Evolutionary conservation across 2,797 vertebrate species (phyloP), one percentile per base, ranked within the genome.

Genomic region (Pogoniulus pusillus): DNA sequence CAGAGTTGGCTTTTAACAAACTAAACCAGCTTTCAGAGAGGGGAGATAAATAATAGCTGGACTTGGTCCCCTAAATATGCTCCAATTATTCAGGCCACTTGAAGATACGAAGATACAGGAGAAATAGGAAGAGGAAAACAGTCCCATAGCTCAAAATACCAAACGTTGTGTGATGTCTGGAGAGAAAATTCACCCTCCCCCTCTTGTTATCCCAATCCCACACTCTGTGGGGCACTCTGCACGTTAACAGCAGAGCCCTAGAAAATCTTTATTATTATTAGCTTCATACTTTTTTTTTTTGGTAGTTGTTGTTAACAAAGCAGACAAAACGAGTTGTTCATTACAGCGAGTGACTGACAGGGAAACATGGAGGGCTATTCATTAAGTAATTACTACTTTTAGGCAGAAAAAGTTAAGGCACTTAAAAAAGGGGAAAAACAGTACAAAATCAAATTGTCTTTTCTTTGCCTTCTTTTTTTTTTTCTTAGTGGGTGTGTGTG

Each of bases 311-410:
- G 74, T 92, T 97, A 96, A 95, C 95, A 96, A 97, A 93, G 93
- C 94, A 96, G 95, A 97, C 96, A 97, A 97, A 97, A 97, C 71
- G 95, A 96, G 95, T 94, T 96, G 79, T 92, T 97, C 96, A 93
- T 97, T 97, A 95, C 91, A 91, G 95, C 51, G 94, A 96, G 87
- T 96, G 95, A 96, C 96, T 96, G 97, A 98, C 97, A 98, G 91
- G 97, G 96, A 97, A 98, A 96, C 93, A 83, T 43, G 93, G 96
- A 97, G 96, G 97, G 96, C 96, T 96, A 97, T 97, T 97, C 79
- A 96, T 97, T 97, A 97, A 96, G 96, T 98, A 98, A 98, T 98
- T 98, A 97, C 97, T 97, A 97, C 97, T 97, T 97, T 95, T 97
- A 97, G 96, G 96, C 91, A 96, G 93, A 73, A 96, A 95, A 96